Percentiles rank a stretch among this genome's conserved stretches.
Evolutionary conservation across 2,888 invertebrate species (phyloP).

Genomic region (Conops quadrifasciatus): DNA sequence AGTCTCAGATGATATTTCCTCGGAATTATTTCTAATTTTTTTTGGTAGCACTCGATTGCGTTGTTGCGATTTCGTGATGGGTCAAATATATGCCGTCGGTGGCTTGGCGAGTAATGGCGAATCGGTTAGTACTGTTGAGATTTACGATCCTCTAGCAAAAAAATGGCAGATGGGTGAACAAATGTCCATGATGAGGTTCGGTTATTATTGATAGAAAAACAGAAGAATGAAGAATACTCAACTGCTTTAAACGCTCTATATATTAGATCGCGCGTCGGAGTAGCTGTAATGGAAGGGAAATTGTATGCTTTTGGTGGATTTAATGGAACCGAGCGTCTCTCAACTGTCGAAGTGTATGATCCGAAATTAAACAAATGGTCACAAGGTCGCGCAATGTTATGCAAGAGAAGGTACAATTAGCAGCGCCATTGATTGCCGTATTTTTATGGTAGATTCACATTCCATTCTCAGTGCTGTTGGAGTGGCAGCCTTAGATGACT

Average conservation of each 20-base stretch:
- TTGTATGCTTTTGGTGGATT: constrained; percentile 86
- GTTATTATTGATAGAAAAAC: not conserved
- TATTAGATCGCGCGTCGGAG: constrained; percentile 79
- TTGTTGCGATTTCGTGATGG: constrained; percentile 77
- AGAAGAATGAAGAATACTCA: not conserved
- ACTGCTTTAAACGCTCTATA: not conserved
- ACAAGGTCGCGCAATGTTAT: constrained; percentile 80
- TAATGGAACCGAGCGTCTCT: constrained; percentile 82
- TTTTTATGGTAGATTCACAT: no score
- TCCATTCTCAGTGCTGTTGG: constrained; percentile 77
- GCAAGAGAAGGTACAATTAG: constrained; percentile 74
- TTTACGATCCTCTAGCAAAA: constrained; percentile 76
- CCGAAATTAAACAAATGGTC: constrained; percentile 78
- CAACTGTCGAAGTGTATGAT: constrained; percentile 86
- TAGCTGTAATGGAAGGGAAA: constrained; percentile 81
- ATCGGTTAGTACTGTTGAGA: constrained; percentile 85
- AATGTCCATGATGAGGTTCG: constrained; percentile 77
- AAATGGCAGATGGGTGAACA: constrained; percentile 81
- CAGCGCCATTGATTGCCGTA: not conserved
- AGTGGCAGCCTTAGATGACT: constrained; percentile 80
- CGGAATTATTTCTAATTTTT: not conserved
- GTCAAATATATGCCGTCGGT: constrained; percentile 87
- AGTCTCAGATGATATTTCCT: not conserved
- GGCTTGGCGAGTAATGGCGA: constrained; percentile 85
- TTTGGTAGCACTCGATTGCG: constrained; percentile 73